Evolutionary conservation across 2,888 invertebrate genomes (phyloP).

Genomic region (Tortricodes alternella): DNA sequence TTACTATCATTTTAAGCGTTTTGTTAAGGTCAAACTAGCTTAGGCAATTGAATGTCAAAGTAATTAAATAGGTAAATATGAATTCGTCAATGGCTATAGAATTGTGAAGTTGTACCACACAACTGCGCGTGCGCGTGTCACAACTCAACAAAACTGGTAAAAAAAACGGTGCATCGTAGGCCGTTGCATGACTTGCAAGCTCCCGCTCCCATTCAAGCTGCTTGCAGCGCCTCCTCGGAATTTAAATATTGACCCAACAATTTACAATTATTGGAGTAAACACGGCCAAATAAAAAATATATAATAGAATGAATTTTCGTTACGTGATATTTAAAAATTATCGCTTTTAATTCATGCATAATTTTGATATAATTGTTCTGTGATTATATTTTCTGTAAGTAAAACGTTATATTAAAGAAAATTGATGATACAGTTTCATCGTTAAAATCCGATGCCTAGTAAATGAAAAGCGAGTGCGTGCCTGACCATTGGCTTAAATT

Average conservation of each 20-base stretch:
- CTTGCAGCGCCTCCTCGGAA: conserved; percentile 28
- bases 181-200: conserved; percentile 37
- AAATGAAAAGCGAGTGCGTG: too few species aligned
- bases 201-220: conserved; percentile 35
- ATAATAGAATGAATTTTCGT: background rate
- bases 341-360: background rate
- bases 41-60: too few species aligned
- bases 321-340: too few species aligned
- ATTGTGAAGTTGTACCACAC: background rate
- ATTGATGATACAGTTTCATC: too few species aligned
- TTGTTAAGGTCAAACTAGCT: too few species aligned
- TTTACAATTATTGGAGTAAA: conserved; percentile 37
- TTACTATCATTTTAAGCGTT: too few species aligned
- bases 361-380: too few species aligned
- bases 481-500: too few species aligned
- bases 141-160: conserved; percentile 40
- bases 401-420: too few species aligned
- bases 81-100: background rate
- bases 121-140: conserved; percentile 39
- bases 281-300: background rate
- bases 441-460: too few species aligned
- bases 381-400: too few species aligned
- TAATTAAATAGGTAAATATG: too few species aligned
- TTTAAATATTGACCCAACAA: conserved; percentile 40
- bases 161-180: conserved; percentile 47